A percentile compares a stretch with the other conserved stretches of the same genome.
These are phyloP conservation scores for Prunella himalayana DNA, from an alignment of 2,113 vertebrate genomes.

Conservation along the genomic window DNA sequence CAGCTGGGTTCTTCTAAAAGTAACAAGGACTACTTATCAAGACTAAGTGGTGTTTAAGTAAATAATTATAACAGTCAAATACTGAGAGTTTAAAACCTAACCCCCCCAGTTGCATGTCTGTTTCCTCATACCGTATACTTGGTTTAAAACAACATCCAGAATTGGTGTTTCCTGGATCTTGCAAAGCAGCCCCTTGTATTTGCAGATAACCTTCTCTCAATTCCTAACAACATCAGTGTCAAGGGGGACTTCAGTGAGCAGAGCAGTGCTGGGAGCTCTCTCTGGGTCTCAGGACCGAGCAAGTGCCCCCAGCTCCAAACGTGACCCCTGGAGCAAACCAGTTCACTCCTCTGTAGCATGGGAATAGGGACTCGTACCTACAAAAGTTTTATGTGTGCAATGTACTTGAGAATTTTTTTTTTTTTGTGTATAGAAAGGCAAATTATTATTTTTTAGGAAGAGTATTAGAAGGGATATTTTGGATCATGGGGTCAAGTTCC, in stretches of 20 bases:
- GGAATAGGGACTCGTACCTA: background rate
- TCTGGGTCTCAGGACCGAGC: accelerated
- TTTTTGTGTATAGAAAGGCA: background rate
- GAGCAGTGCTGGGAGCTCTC: background rate
- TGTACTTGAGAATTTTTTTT: background rate
- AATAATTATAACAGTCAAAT: background rate
- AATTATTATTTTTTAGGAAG: background rate
- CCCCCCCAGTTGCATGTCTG: background rate
- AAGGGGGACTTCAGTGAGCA: background rate
- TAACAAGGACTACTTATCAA: background rate
- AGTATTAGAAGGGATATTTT: background rate
- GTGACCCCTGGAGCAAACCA: background rate
- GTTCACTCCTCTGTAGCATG: background rate
- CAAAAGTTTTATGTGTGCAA: background rate
- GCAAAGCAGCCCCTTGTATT: background rate
- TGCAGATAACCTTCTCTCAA: background rate
- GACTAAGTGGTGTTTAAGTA: background rate
- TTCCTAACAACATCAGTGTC: background rate
- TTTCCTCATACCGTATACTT: background rate
- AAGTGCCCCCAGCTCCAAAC: background rate
- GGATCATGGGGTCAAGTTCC: background rate
- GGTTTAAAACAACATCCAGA: slow-evolving; percentile 7
- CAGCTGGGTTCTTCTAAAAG: background rate
- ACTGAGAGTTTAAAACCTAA: background rate
- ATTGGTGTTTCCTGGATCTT: background rate